Base-by-base conservation (phyloP, 2,113 vertebrate species). In the Lucifuga dentata region DNA sequence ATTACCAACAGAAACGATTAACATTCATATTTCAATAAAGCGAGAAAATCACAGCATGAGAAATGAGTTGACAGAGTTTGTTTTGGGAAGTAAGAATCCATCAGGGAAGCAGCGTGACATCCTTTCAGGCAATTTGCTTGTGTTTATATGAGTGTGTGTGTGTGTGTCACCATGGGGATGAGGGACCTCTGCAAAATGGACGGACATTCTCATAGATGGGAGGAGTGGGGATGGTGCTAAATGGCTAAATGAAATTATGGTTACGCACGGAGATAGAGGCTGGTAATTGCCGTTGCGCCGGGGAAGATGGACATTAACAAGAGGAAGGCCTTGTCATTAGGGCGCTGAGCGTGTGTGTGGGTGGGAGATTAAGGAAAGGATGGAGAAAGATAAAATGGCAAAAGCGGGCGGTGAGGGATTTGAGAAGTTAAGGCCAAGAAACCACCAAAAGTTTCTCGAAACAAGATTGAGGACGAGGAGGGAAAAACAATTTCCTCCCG, bases 221-320 rank as follows among this genome's bases (percentile, higher is more conserved):
- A 70, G 33, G 45, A 77, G 64, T 6, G 8, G 5, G 15, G 16
- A 20, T 8, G 3, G 24, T n/a, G 43, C 43, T 46, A 29, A 61
- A 61, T 46, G 19, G 29, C 58, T 21, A 35, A 61, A 46, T 46
- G n/a, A 58, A 29, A 29, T 29, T 41, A 58, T 15, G 15, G 13
- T 29, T 13, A 26, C 46, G 26, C 19, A 49, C 46, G 56, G 46
- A 65, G 62, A 86, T 45, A 50, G 55, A 82, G 51, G 62, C 43
- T 26, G 40, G 69, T 82, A 86, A 88, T 82, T 84, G 73, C 60
- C 46, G 32, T 35, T 7, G 49, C 3, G 19, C 3, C 21, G 78
- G 79, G 78, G 72, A 87, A 78, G 77, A 78, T 17, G 66, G 77
- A 84, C 86, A 87, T 89, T 89, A 87, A 81, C 43, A 44, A 81